A percentile compares a stretch with the other conserved stretches of the same genome.
Conservation (phyloP, 2,113 vertebrate genomes). For the Microtus pennsylvanicus region DNA sequence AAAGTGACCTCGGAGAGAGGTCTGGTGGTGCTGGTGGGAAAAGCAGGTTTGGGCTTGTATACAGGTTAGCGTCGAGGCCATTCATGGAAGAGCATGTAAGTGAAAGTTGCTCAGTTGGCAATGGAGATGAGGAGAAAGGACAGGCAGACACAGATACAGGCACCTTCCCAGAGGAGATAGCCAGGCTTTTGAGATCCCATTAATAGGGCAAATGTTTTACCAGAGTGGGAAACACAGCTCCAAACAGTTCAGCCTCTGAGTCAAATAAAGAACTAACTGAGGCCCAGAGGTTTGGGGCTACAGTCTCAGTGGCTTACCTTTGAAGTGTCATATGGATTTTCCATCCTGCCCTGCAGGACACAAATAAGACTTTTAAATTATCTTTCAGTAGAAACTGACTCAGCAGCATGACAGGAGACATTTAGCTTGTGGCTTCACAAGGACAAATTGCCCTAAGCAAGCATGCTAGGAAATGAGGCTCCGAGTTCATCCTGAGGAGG, state of each 20-base stretch:
- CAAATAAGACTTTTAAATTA: constrained; percentile 60
- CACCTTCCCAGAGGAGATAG: background rate
- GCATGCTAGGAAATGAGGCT: background rate
- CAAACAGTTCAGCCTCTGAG: background rate
- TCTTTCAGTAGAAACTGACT: constrained; percentile 29
- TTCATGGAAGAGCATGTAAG: too few species aligned
- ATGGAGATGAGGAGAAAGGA: background rate
- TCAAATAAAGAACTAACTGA: background rate
- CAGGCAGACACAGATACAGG: background rate
- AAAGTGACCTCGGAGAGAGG: background rate
- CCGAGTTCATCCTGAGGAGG: background rate
- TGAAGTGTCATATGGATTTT: constrained; percentile 7
- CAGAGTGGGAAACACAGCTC: background rate
- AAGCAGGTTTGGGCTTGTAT: background rate
- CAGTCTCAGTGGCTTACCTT: background rate
- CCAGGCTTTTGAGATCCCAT: background rate
- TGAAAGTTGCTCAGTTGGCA: background rate
- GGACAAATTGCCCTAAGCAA: background rate
- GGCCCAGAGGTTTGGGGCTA: background rate
- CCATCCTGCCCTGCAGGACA: background rate
- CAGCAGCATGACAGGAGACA: background rate
- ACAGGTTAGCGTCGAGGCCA: background rate
- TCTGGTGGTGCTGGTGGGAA: background rate
- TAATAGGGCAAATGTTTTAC: background rate
- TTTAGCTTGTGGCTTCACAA: constrained; percentile 24